These are phyloP conservation scores for Actinostola sp. DNA, from an alignment of 92 coral and sea anemone species.

Conservation along the genomic window DNA sequence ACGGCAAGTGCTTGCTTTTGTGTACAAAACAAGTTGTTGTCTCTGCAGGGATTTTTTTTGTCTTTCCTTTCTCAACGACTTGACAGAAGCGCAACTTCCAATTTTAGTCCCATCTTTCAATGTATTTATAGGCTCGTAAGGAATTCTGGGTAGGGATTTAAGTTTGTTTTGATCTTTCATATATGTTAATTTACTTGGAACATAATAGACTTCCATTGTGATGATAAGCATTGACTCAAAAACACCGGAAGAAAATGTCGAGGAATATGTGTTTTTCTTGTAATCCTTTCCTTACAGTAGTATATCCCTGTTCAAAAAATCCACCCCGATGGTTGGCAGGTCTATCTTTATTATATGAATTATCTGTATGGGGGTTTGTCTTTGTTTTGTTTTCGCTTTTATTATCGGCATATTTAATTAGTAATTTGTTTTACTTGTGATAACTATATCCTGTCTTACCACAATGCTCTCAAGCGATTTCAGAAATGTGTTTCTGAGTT, in stretches of 20 bases:
- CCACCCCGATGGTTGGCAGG: no score
- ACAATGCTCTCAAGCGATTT: no score
- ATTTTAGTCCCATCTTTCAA: not conserved
- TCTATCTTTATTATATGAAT: no score
- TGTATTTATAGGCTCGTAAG: not conserved
- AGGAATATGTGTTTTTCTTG: no score
- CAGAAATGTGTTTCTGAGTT: no score
- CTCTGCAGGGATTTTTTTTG: not conserved
- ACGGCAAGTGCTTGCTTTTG: not conserved
- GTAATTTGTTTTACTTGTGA: no score
- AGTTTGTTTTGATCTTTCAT: constrained; percentile 4
- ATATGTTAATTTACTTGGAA: not conserved
- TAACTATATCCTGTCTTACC: no score
- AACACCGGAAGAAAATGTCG: no score
- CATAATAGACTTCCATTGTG: not conserved
- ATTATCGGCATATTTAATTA: no score
- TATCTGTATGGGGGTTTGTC: no score
- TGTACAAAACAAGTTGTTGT: not conserved
- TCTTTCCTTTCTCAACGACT: not conserved
- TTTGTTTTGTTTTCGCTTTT: no score
- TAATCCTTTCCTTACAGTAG: no score
- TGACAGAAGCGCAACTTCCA: not conserved
- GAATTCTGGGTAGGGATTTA: not conserved
- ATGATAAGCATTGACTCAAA: not conserved
- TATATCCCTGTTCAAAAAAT: not conserved